These are phyloP conservation scores for Hirtodrosophila histrioides DNA, from an alignment of 2,888 invertebrate species.

Conservation along the genomic window DNA sequence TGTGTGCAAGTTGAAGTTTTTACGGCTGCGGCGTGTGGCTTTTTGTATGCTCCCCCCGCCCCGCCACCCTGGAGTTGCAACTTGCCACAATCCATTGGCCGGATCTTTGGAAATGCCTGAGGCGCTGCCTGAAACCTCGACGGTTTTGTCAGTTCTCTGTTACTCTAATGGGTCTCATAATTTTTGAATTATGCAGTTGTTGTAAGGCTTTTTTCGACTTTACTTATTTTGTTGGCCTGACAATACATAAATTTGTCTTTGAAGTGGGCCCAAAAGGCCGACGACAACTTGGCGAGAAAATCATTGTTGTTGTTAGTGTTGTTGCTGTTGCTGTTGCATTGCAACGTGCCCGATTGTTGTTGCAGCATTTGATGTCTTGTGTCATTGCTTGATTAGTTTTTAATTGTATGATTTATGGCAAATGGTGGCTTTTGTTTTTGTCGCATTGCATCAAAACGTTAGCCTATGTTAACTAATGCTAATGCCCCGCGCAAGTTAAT, in stretches of 20 bases:
- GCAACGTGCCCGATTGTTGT: conserved; percentile 61
- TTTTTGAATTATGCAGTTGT: conserved; percentile 70
- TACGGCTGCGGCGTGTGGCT: conserved; percentile 67
- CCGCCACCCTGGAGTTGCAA: conserved; percentile 14
- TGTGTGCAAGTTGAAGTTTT: conserved; percentile 69
- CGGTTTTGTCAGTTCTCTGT: conserved; percentile 59
- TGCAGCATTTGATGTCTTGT: conserved; percentile 64
- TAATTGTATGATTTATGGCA: conserved; percentile 77
- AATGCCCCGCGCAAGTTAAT: conserved; percentile 60
- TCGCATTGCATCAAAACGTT: conserved; percentile 65
- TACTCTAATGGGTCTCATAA: conserved; percentile 72
- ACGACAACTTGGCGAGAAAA: conserved; percentile 56
- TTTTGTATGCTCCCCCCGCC: conserved; percentile 8
- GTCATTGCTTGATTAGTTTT: conserved; percentile 79
- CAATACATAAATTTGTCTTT: conserved; percentile 78
- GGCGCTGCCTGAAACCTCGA: conserved; percentile 48
- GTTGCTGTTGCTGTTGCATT: conserved; percentile 37
- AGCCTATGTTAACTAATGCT: conserved; percentile 63
- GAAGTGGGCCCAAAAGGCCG: conserved; percentile 73
- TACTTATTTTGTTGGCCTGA: conserved; percentile 57
- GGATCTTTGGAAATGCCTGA: conserved; percentile 50
- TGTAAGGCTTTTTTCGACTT: conserved; percentile 37
- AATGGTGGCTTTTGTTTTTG: conserved; percentile 26
- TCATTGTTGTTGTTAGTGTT: conserved; percentile 39
- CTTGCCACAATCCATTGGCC: conserved; percentile 32